Evolutionary conservation across 1,140 invertebrate species (phyloP).

Genomic region (Pseudomyrmex dendroicus): DNA sequence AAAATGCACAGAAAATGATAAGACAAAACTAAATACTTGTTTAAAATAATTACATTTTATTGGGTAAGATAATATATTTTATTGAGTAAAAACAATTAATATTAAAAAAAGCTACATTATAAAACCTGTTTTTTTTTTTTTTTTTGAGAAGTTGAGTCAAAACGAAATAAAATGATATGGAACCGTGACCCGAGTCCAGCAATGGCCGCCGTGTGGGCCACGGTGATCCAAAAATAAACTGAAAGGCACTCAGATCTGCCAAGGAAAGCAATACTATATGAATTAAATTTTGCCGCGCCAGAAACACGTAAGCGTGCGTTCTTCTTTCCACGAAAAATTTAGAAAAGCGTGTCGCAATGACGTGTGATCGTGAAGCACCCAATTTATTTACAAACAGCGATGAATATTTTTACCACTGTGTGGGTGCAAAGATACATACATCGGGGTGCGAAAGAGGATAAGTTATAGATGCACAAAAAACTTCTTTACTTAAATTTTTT

Average conservation of each 20-base stretch:
- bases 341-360: constrained; percentile 59
- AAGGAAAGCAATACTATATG: constrained; percentile 69
- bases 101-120: neutral
- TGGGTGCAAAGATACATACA: constrained; percentile 30
- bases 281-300: constrained; percentile 61
- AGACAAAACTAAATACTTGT: no score
- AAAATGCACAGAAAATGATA: no score
- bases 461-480: neutral
- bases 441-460: neutral
- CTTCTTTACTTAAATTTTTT: neutral
- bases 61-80: no score
- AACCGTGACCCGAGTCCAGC: constrained; percentile 68
- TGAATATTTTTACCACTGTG: constrained; percentile 23
- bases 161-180: constrained; percentile 42
- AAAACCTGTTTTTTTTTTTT: neutral
- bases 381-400: constrained; percentile 69
- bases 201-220: constrained; percentile 21
- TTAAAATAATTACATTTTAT: no score
- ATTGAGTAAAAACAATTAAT: no score
- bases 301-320: constrained; percentile 20
- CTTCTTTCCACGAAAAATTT: neutral
- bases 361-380: neutral
- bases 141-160: neutral
- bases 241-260: constrained; percentile 58
- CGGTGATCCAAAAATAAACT: constrained; percentile 72